Percentiles rank a stretch among this genome's conserved stretches.
Evolutionary conservation across 2,113 vertebrate species (phyloP).

Genomic region (Chinchilla lanigera): DNA sequence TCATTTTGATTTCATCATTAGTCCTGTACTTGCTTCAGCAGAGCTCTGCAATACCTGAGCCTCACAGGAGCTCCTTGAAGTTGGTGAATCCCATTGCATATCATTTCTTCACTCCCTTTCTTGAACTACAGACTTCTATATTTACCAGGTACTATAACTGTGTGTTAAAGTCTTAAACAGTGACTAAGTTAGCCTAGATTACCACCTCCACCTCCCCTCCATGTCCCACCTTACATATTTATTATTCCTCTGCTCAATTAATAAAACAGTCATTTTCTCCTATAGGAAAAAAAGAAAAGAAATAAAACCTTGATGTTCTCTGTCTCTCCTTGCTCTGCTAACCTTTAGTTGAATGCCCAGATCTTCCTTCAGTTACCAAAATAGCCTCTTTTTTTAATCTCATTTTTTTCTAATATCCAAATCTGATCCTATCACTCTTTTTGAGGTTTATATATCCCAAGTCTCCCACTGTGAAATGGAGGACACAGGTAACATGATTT

Average conservation of each 20-base stretch:
- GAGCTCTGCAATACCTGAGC: not conserved
- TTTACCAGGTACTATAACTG: not conserved
- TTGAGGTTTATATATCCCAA: not conserved
- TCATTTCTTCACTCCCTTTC: not conserved
- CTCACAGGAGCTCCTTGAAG: not conserved
- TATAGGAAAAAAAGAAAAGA: not conserved
- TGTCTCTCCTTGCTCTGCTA: not conserved
- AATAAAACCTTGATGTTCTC: not conserved
- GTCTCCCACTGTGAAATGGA: not conserved
- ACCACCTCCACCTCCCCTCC: no score
- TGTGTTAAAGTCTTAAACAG: not conserved
- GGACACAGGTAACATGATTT: not conserved
- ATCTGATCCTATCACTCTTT: not conserved
- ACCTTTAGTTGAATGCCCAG: not conserved
- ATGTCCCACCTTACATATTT: not conserved
- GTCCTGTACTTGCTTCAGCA: not conserved
- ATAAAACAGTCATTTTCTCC: not conserved
- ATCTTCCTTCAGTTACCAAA: not conserved
- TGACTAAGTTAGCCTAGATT: not conserved
- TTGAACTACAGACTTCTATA: not conserved
- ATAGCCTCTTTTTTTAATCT: not conserved
- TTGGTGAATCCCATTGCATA: not conserved
- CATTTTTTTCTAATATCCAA: not conserved
- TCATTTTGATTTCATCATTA: not conserved
- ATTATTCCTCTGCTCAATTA: not conserved